Percentiles rank a stretch among this genome's conserved stretches.
Evolutionary conservation across 2,888 invertebrate genomes (phyloP).

Genomic region (Drosophila ustulata): DNA sequence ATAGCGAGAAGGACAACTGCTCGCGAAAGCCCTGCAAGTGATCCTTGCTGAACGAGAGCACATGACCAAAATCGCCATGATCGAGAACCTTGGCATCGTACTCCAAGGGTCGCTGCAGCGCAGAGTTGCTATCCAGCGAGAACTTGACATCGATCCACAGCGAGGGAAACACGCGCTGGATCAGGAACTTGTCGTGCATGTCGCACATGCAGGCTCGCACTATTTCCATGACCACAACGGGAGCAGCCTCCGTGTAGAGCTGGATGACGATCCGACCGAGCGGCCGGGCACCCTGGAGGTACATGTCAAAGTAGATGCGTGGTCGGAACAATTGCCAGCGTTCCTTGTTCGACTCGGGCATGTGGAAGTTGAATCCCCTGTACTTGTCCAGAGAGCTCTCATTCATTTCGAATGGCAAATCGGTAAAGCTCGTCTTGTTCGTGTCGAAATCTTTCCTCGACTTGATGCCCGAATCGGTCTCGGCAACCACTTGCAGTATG

Average conservation of each 20-base stretch:
- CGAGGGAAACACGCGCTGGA: conserved; percentile 69
- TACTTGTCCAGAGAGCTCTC: conserved; percentile 50
- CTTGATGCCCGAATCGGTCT: conserved; percentile 47
- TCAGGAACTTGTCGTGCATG: conserved; percentile 53
- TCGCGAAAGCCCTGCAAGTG: conserved; percentile 56
- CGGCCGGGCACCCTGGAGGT: conserved; percentile 61
- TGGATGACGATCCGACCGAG: conserved; percentile 71
- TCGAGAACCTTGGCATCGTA: conserved; percentile 67
- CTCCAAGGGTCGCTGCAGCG: conserved; percentile 46
- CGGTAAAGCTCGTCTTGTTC: not conserved
- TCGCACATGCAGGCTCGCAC: conserved; percentile 64
- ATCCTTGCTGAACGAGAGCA: conserved; percentile 67
- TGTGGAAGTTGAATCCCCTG: conserved; percentile 37
- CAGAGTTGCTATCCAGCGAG: conserved; percentile 26
- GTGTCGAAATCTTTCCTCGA: not conserved
- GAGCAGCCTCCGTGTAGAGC: conserved; percentile 76
- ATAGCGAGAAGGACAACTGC: conserved; percentile 67
- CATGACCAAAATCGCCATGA: conserved; percentile 53
- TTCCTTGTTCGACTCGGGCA: conserved; percentile 54
- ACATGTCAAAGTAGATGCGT: conserved; percentile 71
- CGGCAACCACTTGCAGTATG: conserved; percentile 34
- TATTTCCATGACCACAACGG: conserved; percentile 70
- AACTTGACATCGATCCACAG: conserved; percentile 74
- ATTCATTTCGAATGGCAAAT: conserved; percentile 11
- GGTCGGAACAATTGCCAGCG: conserved; percentile 69